phyloP scores from a whole-genome alignment of 1,140 invertebrate species.

The Antheraea mylitta region DNA sequence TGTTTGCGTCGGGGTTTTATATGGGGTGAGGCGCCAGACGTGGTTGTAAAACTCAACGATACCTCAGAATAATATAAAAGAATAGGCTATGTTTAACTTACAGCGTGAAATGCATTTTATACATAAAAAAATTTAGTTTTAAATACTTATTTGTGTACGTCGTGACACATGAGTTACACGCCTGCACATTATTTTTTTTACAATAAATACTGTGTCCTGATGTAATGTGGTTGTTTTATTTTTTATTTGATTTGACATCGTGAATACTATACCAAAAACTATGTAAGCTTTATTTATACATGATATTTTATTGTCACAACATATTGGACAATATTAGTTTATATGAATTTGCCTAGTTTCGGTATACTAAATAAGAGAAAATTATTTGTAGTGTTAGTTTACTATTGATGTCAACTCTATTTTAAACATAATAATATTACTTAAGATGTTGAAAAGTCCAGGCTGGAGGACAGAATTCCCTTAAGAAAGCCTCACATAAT shows the following conservation, averaged over 20 bases:
- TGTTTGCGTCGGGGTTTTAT: constrained; percentile 34
- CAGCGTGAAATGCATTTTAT: constrained; percentile 76
- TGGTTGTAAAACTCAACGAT: constrained; percentile 75
- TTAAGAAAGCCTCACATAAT: background rate
- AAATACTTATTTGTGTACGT: constrained; percentile 73
- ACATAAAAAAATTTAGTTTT: constrained; percentile 66
- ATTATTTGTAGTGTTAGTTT: background rate
- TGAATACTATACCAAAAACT: constrained; percentile 7
- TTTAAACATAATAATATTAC: background rate
- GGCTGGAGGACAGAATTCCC: no score
- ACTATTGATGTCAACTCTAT: background rate
- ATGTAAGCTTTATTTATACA: background rate
- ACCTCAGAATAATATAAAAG: constrained; percentile 60
- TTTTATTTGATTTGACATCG: constrained; percentile 20
- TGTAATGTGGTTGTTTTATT: constrained; percentile 64
- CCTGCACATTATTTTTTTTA: constrained; percentile 79
- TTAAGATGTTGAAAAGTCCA: background rate
- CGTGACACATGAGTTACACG: constrained; percentile 72
- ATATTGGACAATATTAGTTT: background rate
- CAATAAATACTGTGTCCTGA: constrained; percentile 77
- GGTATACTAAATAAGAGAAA: background rate
- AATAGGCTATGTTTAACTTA: constrained; percentile 74
- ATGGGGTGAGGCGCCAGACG: constrained; percentile 41
- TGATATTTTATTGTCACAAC: background rate
- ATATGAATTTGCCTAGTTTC: background rate